Percentiles rank a stretch among this genome's conserved stretches.
phyloP scores from a whole-genome alignment of 2,888 invertebrate genomes.

The Chrysolina oricalcia region DNA sequence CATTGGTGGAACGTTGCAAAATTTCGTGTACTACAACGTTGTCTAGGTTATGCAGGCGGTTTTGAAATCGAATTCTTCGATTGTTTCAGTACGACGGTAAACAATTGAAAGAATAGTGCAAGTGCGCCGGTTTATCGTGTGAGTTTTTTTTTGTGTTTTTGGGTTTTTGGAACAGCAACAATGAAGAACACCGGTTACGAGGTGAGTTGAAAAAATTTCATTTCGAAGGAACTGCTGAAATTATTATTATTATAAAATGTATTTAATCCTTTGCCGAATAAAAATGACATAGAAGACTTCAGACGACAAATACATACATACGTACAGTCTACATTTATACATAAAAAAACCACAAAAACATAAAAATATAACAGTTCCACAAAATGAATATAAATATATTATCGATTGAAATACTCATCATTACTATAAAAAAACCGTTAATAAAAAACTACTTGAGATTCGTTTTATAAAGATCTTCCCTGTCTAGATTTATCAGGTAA shows the following conservation, averaged over 20 bases:
- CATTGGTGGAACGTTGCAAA: slow-evolving; percentile 42
- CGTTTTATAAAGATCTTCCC: too few relatives aligned
- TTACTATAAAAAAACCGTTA: too few relatives aligned
- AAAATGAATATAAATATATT: too few relatives aligned
- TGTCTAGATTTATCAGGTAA: too few relatives aligned
- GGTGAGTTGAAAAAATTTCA: slow-evolving; percentile 27
- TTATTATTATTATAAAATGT: too few relatives aligned
- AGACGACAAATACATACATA: too few relatives aligned
- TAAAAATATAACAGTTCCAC: too few relatives aligned
- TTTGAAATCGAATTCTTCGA: slow-evolving; percentile 36
- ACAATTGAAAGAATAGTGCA: slow-evolving; percentile 38
- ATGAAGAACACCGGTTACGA: slow-evolving; percentile 40
- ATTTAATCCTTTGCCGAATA: not conserved
- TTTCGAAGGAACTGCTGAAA: not conserved
- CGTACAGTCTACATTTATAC: too few relatives aligned
- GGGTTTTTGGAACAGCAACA: slow-evolving; percentile 23
- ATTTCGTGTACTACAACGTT: slow-evolving; percentile 32
- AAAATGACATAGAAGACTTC: not conserved
- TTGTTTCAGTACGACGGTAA: slow-evolving; percentile 32
- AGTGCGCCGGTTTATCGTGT: slow-evolving; percentile 29
- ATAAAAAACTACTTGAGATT: too few relatives aligned
- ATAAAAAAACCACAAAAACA: too few relatives aligned
- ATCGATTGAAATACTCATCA: too few relatives aligned
- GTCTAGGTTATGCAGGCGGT: slow-evolving; percentile 37
- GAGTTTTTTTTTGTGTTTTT: slow-evolving; percentile 23